These are phyloP conservation scores for Sula dactylatra DNA, from an alignment of 2,113 vertebrate species.

Conservation along the genomic window DNA sequence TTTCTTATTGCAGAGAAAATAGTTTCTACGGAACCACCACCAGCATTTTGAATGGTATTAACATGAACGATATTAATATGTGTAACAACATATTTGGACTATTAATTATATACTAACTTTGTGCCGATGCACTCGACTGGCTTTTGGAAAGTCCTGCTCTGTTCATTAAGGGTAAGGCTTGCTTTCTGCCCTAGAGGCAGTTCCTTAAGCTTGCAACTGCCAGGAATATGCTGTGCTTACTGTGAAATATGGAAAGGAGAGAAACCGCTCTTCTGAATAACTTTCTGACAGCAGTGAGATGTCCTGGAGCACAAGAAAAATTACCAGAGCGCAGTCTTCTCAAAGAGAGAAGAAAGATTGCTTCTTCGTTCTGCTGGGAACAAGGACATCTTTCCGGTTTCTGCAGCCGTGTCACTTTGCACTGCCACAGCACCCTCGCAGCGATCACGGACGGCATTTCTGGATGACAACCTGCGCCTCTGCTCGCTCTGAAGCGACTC, in stretches of 20 bases:
- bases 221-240: constrained; percentile 2
- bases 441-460: fast-evolving
- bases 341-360: neutral
- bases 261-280: neutral
- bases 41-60: neutral
- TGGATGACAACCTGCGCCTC: fast-evolving
- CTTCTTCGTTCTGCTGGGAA: neutral
- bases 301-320: neutral
- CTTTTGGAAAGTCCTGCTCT: constrained; percentile 26
- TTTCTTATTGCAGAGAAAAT: neutral
- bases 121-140: neutral
- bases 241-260: constrained; percentile 50
- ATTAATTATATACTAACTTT: constrained; percentile 9
- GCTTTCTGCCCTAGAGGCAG: constrained; percentile 50
- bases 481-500: neutral
- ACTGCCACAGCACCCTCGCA: neutral
- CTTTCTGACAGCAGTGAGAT: constrained; percentile 2
- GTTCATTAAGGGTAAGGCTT: neutral
- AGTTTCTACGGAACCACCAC: neutral
- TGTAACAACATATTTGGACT: neutral
- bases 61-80: neutral
- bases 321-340: neutral
- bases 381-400: neutral
- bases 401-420: neutral
- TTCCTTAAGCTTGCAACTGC: neutral